phyloP scores from a whole-genome alignment of 1,140 invertebrate species.

The Drosophila setifemur region DNA sequence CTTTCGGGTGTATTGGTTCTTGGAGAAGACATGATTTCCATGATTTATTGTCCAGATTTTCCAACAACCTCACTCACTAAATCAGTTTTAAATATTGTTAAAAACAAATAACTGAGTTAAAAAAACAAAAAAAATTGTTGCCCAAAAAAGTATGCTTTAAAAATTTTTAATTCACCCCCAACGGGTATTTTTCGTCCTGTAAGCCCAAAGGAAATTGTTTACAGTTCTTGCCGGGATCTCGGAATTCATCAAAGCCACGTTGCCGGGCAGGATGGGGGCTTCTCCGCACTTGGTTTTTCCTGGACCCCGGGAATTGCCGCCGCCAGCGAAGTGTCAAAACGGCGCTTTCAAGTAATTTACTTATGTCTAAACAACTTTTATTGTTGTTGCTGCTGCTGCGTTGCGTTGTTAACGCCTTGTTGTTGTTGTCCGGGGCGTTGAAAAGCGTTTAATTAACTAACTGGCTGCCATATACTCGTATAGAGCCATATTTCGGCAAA shows the following conservation, averaged over 20 bases:
- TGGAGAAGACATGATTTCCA: too few relatives aligned
- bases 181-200: too few relatives aligned
- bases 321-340: conserved; percentile 72
- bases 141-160: too few relatives aligned
- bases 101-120: too few relatives aligned
- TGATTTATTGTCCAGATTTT: too few relatives aligned
- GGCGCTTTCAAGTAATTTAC: conserved; percentile 72
- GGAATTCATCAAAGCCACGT: conserved; percentile 38
- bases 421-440: background rate
- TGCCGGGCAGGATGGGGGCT: background rate
- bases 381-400: conserved; percentile 20
- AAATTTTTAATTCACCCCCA: too few relatives aligned
- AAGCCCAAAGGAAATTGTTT: too few relatives aligned
- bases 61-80: too few relatives aligned
- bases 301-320: conserved; percentile 32
- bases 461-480: conserved; percentile 39
- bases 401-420: conserved; percentile 19
- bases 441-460: conserved; percentile 71
- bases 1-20: too few relatives aligned
- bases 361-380: conserved; percentile 56
- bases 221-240: conserved; percentile 32
- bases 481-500: conserved; percentile 63
- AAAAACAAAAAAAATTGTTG: too few relatives aligned
- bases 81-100: too few relatives aligned
- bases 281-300: background rate